A percentile compares a stretch with the other conserved stretches of the same genome.
Conservation (phyloP, 2,888 invertebrate genomes). For the Nymphalis urticae region DNA sequence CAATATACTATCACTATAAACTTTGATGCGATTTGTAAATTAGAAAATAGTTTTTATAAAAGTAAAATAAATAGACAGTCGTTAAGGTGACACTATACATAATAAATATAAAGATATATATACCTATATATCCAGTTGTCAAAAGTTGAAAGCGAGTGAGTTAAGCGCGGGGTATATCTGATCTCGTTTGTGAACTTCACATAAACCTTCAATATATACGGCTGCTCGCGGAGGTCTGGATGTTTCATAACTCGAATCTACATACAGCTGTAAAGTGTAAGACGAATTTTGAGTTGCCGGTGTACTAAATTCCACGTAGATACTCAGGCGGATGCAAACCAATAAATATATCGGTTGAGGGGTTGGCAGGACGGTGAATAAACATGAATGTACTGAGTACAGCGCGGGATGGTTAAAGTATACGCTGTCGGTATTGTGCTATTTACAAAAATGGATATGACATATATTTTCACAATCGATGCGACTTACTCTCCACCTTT, state of each 20-base stretch:
- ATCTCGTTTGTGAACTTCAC: conserved; percentile 12
- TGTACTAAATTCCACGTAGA: conserved; percentile 62
- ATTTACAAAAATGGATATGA: no score
- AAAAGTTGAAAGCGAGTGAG: conserved; percentile 9
- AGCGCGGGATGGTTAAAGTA: conserved; percentile 33
- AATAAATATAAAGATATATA: background rate
- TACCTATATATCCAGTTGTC: conserved; percentile 15
- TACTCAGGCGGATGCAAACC: conserved; percentile 61
- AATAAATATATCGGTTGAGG: conserved; percentile 69
- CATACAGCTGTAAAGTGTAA: conserved; percentile 68
- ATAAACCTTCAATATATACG: conserved; percentile 33
- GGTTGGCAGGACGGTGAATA: conserved; percentile 54
- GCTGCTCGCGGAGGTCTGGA: conserved; percentile 4
- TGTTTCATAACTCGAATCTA: conserved; percentile 46
- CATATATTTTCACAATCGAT: no score
- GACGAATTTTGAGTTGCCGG: conserved; percentile 62
- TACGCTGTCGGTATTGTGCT: background rate
- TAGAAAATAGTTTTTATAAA: no score
- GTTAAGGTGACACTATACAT: background rate
- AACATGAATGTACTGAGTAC: conserved; percentile 46
- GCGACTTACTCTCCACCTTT: no score
- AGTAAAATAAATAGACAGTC: no score
- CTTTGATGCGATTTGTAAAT: no score
- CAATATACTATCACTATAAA: no score
- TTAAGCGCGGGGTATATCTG: conserved; percentile 11